Evolutionary conservation across 1,140 invertebrate genomes (phyloP).

Genomic region (Pteromalus puparum): DNA sequence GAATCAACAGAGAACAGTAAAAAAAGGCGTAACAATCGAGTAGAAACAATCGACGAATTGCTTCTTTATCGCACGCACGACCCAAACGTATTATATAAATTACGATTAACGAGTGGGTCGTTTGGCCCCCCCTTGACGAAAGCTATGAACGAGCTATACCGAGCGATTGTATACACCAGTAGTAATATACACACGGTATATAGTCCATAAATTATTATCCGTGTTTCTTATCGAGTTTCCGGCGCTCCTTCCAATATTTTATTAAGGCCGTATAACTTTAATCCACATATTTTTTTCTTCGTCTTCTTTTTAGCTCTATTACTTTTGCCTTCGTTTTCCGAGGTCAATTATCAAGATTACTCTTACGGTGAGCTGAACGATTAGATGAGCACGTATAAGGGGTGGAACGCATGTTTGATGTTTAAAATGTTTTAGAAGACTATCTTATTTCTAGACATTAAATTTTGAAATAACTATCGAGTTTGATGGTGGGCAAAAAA

Average conservation of each 20-base stretch:
- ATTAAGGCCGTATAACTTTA: slow-evolving; percentile 26
- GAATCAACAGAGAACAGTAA: too few relatives aligned
- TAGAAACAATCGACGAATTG: too few relatives aligned
- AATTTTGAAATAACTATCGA: too few relatives aligned
- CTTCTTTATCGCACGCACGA: too few relatives aligned
- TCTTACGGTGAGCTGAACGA: background rate
- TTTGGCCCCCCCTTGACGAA: background rate
- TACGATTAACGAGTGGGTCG: background rate
- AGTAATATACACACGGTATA: background rate
- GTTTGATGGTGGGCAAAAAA: too few relatives aligned
- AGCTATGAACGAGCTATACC: background rate
- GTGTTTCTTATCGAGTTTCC: slow-evolving; percentile 5
- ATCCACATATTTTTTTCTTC: slow-evolving; percentile 9
- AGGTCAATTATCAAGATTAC: background rate
- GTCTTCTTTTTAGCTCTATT: background rate
- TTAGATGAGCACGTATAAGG: too few relatives aligned
- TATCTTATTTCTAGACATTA: too few relatives aligned
- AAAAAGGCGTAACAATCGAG: too few relatives aligned
- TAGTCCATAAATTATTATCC: slow-evolving; percentile 31
- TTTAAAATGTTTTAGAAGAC: too few relatives aligned
- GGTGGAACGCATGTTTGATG: too few relatives aligned
- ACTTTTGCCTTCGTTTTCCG: background rate
- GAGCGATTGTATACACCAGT: too few relatives aligned
- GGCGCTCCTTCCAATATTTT: slow-evolving; percentile 24
- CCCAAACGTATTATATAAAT: background rate